Percentiles rank a stretch among this genome's conserved stretches.
phyloP scores from a whole-genome alignment of 2,113 vertebrate genomes.

The Phoxinus phoxinus region DNA sequence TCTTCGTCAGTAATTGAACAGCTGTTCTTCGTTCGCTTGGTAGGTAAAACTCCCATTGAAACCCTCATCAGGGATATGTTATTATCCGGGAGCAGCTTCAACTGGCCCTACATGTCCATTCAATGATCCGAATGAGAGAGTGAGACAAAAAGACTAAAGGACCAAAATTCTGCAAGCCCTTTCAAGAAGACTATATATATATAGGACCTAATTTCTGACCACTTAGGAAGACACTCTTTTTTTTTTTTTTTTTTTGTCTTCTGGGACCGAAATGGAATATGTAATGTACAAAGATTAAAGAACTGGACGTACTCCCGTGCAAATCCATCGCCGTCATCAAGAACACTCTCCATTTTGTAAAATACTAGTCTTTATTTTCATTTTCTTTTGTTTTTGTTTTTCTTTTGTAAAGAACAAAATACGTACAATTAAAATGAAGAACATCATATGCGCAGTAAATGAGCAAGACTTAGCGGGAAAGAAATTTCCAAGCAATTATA shows the following conservation, averaged over 20 bases:
- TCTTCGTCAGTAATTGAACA: conserved; percentile 98
- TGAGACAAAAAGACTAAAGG: conserved; percentile 74
- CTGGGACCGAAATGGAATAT: conserved; percentile 91
- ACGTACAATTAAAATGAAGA: conserved; percentile 83
- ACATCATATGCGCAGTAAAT: conserved; percentile 97
- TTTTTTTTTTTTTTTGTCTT: too few relatives aligned
- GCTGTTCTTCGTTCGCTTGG: conserved; percentile 99
- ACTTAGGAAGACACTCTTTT: conserved; percentile 78
- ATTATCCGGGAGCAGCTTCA: conserved; percentile 99
- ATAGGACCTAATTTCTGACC: conserved; percentile 80
- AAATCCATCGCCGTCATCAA: conserved; percentile 87
- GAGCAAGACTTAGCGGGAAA: conserved; percentile 95
- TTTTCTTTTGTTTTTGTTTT: conserved; percentile 86
- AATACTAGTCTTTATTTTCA: conserved; percentile 99
- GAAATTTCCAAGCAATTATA: conserved; percentile 99
- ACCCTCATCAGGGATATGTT: conserved; percentile 99
- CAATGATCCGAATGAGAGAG: conserved; percentile 92
- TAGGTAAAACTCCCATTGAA: conserved; percentile 99
- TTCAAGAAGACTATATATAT: conserved; percentile 81
- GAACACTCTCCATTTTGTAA: conserved; percentile 99
- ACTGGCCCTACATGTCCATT: conserved; percentile 99
- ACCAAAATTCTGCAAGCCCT: conserved; percentile 77
- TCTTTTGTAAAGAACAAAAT: conserved; percentile 78
- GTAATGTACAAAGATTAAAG: conserved; percentile 95
- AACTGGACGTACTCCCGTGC: conserved; percentile 91